Evolutionary conservation across 2,113 vertebrate species (phyloP).

Genomic region (Egretta garzetta): DNA sequence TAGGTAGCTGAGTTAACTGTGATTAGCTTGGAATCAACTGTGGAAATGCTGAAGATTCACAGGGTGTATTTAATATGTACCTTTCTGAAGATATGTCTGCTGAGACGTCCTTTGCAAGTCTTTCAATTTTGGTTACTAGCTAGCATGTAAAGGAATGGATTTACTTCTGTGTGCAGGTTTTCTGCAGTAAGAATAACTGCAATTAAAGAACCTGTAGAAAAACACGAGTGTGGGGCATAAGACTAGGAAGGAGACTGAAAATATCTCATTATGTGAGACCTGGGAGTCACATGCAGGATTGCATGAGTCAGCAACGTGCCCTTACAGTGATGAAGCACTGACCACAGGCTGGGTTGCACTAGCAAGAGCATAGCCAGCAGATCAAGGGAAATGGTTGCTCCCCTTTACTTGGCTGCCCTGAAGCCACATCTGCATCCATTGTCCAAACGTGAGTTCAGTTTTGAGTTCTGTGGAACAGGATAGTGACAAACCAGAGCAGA

Average conservation of each 20-base stretch:
- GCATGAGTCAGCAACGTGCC: not conserved
- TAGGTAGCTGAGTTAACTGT: not conserved
- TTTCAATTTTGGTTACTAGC: not conserved
- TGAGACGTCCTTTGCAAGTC: not conserved
- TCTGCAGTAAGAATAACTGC: not conserved
- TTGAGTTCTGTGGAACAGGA: not conserved
- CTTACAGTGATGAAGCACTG: not conserved
- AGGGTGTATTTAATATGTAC: not conserved
- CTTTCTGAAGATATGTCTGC: not conserved
- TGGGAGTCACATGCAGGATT: not conserved
- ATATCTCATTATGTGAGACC: conserved; percentile 23
- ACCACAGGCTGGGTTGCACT: not conserved
- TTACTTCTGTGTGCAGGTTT: not conserved
- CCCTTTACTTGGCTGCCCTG: not conserved
- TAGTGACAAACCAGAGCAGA: not conserved
- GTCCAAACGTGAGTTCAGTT: not conserved
- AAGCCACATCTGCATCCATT: not conserved
- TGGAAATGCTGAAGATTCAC: not conserved
- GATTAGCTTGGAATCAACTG: not conserved
- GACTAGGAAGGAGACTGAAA: conserved; percentile 10
- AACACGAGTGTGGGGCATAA: not conserved
- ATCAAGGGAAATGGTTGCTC: not conserved
- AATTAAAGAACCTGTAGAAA: not conserved
- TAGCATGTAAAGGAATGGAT: not conserved
- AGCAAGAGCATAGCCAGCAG: not conserved